Conservation (phyloP, 2,888 invertebrate species). For the Prostheceraeus crozeri region DNA sequence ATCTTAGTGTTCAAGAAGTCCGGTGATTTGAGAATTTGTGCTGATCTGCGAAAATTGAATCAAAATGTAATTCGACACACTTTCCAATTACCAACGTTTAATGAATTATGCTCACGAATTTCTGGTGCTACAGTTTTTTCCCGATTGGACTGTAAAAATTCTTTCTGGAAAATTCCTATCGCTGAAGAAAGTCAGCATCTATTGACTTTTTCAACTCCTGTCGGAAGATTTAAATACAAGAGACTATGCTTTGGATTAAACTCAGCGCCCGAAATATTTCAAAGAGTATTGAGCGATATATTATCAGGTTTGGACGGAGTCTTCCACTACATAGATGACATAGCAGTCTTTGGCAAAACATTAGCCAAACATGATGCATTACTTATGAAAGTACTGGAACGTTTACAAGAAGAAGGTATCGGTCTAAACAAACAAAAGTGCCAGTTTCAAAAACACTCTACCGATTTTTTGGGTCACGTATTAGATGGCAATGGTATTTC, state of each 20-base stretch:
- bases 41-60: constrained; percentile 26
- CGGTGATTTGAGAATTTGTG: constrained; percentile 24
- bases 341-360: background rate
- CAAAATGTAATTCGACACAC: constrained; percentile 11
- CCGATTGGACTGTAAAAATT: constrained; percentile 20
- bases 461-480: constrained; percentile 28
- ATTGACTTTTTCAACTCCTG: constrained; percentile 28
- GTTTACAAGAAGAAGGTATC: constrained; percentile 28
- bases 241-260: constrained; percentile 11
- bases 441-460: too few species aligned
- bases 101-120: constrained; percentile 3
- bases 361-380: constrained; percentile 15
- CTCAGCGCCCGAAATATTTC: constrained; percentile 20
- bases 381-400: constrained; percentile 19
- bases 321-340: background rate
- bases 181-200: constrained; percentile 28
- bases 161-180: too few species aligned
- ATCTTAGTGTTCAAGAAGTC: constrained; percentile 13
- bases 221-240: constrained; percentile 24
- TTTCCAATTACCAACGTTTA: constrained; percentile 23
- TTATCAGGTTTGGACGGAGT: constrained; percentile 15
- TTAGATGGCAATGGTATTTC: constrained; percentile 16
- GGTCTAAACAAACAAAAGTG: constrained; percentile 30
- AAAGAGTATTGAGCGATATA: constrained; percentile 5
- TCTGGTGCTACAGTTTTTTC: constrained; percentile 22